These are phyloP conservation scores for Agriopis leucophaearia DNA, from an alignment of 2,888 invertebrate genomes.

Conservation along the genomic window DNA sequence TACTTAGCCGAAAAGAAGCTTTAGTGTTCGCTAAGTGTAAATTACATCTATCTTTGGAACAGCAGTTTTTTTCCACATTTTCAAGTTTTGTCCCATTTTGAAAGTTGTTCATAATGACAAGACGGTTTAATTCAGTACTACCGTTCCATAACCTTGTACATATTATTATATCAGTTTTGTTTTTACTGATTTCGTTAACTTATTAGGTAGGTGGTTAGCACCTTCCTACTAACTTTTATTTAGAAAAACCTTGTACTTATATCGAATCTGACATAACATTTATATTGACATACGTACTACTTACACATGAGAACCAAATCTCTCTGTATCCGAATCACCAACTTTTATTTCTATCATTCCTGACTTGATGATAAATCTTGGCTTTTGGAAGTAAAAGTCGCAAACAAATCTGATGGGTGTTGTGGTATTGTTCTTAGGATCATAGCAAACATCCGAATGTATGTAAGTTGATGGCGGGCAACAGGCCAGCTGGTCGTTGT, in stretches of 20 bases:
- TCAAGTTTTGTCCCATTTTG: too few species aligned
- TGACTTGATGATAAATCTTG: constrained; percentile 25
- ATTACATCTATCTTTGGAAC: too few species aligned
- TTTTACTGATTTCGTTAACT: background rate
- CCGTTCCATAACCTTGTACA: too few species aligned
- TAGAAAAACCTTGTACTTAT: background rate
- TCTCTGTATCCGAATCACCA: constrained; percentile 13
- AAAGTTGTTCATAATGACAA: too few species aligned
- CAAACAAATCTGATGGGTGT: constrained; percentile 31
- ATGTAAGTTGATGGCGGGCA: constrained; percentile 27
- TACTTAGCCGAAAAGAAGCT: too few species aligned
- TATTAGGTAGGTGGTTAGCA: too few species aligned
- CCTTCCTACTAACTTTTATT: background rate
- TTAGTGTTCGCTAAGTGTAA: too few species aligned
- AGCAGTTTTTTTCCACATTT: too few species aligned
- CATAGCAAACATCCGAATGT: constrained; percentile 24
- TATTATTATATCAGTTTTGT: too few species aligned
- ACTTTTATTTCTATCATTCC: constrained; percentile 43
- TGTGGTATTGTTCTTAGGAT: constrained; percentile 19
- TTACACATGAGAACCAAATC: constrained; percentile 49
- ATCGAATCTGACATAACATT: background rate
- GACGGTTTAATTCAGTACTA: too few species aligned
- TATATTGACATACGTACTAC: constrained; percentile 29
- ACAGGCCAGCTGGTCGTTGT: constrained; percentile 23
- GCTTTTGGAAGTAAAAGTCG: background rate